Conservation (phyloP, 1,140 invertebrate species). For the Lepidurus arcticus region DNA sequence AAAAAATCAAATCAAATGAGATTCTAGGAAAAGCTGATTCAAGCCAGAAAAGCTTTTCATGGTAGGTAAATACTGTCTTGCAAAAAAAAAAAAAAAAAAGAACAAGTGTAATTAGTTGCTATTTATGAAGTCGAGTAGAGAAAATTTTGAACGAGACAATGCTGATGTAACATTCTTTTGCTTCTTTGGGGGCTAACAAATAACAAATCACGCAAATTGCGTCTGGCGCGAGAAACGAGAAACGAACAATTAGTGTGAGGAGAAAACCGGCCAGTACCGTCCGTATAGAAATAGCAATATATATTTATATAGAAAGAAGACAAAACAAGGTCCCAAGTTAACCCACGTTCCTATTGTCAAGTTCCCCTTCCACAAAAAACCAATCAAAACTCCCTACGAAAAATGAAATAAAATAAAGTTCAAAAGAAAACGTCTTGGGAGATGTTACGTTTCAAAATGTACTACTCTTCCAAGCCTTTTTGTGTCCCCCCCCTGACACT, state of each 20-base stretch:
- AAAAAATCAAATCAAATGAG: no score
- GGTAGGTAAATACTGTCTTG: no score
- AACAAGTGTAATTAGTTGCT: background rate
- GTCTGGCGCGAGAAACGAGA: background rate
- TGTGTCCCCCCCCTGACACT: background rate
- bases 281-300: background rate
- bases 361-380: background rate
- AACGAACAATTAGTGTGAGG: background rate
- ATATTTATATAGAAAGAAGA: background rate
- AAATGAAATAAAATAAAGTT: background rate
- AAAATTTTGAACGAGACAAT: background rate
- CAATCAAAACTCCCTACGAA: background rate
- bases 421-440: background rate
- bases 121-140: background rate
- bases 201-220: constrained; percentile 19
- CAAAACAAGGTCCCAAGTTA: background rate
- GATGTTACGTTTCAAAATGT: background rate
- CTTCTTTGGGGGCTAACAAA: no score
- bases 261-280: constrained; percentile 4
- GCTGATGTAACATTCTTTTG: no score
- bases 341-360: background rate
- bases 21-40: no score
- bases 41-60: no score
- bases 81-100: no score
- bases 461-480: constrained; percentile 5